Conservation (phyloP, 1,140 invertebrate species). For the Nebria ingens region DNA sequence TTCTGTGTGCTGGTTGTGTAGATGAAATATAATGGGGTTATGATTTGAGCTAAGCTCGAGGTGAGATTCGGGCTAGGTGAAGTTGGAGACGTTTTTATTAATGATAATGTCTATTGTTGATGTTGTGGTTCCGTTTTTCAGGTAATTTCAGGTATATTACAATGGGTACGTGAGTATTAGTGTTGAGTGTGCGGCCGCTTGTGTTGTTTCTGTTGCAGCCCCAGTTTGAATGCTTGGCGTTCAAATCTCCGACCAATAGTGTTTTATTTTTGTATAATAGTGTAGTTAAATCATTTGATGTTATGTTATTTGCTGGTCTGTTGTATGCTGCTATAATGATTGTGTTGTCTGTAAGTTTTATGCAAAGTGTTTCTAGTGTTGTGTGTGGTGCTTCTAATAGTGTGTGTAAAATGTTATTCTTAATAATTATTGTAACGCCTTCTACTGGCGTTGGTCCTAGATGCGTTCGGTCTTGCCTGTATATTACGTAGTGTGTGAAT, state of each 20-base stretch:
- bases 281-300: constrained; percentile 15
- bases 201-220: constrained; percentile 22
- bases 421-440: not conserved
- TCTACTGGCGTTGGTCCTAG: not conserved
- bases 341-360: constrained; percentile 22
- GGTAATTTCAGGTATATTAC: constrained; percentile 8
- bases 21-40: constrained; percentile 20
- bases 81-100: not conserved
- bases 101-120: too few species aligned
- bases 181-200: constrained; percentile 18
- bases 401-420: not conserved
- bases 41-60: constrained; percentile 19
- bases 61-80: not conserved
- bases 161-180: not conserved
- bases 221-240: constrained; percentile 21
- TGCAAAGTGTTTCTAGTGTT: constrained; percentile 15
- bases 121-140: not conserved
- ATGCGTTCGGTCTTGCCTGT: not conserved
- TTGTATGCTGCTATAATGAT: constrained; percentile 17
- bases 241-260: constrained; percentile 24
- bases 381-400: not conserved
- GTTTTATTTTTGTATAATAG: constrained; percentile 21
- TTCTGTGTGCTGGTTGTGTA: not conserved
- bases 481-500: not conserved
- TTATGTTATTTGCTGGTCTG: constrained; percentile 13